These are phyloP conservation scores for Porites rus DNA, from an alignment of 92 coral and sea anemone species.

Conservation along the genomic window DNA sequence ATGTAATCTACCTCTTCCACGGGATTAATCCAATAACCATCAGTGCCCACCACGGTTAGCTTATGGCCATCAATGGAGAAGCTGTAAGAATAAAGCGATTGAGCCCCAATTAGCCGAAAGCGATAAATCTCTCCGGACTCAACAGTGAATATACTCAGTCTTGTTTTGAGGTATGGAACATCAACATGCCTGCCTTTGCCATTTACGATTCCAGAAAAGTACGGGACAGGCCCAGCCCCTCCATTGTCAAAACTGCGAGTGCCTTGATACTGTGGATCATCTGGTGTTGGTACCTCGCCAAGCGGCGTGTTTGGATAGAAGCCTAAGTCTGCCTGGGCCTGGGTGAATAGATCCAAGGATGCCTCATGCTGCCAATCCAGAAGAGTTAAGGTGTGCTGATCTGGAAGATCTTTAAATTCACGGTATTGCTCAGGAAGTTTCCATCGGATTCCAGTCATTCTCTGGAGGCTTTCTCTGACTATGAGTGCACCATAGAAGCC, in stretches of 20 bases:
- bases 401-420: conserved; percentile 50
- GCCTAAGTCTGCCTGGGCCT: conserved; percentile 45
- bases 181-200: conserved; percentile 79
- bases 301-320: conserved; percentile 46
- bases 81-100: conserved; percentile 44
- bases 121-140: conserved; percentile 68
- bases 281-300: conserved; percentile 62
- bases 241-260: conserved; percentile 51
- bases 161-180: conserved; percentile 49
- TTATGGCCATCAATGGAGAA: conserved; percentile 75
- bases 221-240: conserved; percentile 54
- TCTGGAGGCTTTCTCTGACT: conserved; percentile 32
- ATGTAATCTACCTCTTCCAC: conserved; percentile 68
- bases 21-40: conserved; percentile 76
- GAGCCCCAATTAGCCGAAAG: conserved; percentile 75
- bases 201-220: conserved; percentile 52
- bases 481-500: conserved; percentile 83
- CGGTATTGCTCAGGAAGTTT: neutral
- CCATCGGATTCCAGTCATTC: neutral
- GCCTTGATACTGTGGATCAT: conserved; percentile 12
- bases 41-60: conserved; percentile 75
- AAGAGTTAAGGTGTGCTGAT: conserved; percentile 54
- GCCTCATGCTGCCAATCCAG: conserved; percentile 69
- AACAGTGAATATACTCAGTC: conserved; percentile 73
- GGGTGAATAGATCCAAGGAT: conserved; percentile 61